A percentile compares a stretch with the other conserved stretches of the same genome.
Evolutionary conservation across 2,113 vertebrate genomes (phyloP).

Genomic region (Caretta caretta): DNA sequence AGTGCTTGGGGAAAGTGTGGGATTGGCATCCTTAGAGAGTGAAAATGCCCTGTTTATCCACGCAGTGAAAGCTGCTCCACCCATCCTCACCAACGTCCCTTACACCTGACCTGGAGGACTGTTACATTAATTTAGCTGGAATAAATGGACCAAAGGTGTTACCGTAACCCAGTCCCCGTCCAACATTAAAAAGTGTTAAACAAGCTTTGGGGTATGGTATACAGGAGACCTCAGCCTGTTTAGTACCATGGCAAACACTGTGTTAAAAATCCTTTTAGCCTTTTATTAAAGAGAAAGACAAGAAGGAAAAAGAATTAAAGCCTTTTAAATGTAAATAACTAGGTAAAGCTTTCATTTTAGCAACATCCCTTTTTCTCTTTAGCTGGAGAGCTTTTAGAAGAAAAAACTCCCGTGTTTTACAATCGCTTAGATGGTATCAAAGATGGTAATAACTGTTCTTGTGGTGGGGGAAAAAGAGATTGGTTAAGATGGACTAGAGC

Average conservation of each 20-base stretch:
- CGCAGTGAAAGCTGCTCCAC: background rate
- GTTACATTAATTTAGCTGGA: background rate
- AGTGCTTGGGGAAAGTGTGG: background rate
- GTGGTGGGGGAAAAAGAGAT: background rate
- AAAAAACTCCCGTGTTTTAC: background rate
- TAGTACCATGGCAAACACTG: background rate
- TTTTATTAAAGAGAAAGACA: background rate
- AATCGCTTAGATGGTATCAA: background rate
- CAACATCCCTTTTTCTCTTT: background rate
- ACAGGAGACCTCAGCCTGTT: background rate
- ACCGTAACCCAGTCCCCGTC: background rate
- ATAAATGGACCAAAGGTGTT: background rate
- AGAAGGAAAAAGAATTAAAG: background rate
- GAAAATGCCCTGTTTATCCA: conserved; percentile 26
- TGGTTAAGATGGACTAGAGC: background rate
- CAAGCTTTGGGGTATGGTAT: background rate
- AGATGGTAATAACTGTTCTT: background rate
- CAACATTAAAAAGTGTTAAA: background rate
- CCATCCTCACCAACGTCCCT: background rate
- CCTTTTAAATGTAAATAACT: too few relatives aligned
- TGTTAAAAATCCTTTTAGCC: too few relatives aligned
- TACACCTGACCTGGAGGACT: background rate
- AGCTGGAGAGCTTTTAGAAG: background rate
- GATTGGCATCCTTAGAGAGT: background rate
- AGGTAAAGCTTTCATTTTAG: background rate